Percentiles rank a stretch among this genome's conserved stretches.
phyloP scores from a whole-genome alignment of 1,140 invertebrate genomes.

The Ooceraea biroi region DNA sequence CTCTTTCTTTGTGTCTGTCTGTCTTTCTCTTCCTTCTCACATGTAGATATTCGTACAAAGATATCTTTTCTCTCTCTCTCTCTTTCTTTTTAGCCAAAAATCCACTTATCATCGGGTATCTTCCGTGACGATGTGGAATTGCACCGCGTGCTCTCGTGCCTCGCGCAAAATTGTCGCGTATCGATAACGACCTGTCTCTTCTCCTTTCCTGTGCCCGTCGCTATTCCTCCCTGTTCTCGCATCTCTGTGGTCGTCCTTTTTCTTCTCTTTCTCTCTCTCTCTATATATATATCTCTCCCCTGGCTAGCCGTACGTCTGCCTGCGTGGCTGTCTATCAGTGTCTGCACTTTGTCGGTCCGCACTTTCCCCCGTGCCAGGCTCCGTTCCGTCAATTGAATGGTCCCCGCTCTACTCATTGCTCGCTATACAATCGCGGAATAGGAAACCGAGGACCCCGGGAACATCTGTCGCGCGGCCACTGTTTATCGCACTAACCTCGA shows the following conservation, averaged over 20 bases:
- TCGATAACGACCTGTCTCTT: constrained; percentile 54
- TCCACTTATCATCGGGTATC: constrained; percentile 30
- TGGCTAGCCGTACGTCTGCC: constrained; percentile 10
- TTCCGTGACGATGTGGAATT: constrained; percentile 41
- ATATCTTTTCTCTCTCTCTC: constrained; percentile 6
- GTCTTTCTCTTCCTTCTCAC: not conserved
- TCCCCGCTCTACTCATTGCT: constrained; percentile 11
- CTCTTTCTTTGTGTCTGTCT: too few species aligned
- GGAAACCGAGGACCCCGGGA: constrained; percentile 11
- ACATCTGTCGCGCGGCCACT: constrained; percentile 67
- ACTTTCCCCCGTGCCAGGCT: constrained; percentile 50
- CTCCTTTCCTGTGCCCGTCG: constrained; percentile 8
- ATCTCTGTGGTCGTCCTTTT: not conserved
- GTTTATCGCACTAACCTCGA: constrained; percentile 63
- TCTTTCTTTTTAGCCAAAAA: constrained; percentile 21
- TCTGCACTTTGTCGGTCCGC: constrained; percentile 36
- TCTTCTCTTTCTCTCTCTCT: not conserved
- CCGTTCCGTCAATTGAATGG: constrained; percentile 21
- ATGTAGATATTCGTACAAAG: not conserved
- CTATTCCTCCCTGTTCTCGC: not conserved
- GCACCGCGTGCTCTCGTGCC: constrained; percentile 3
- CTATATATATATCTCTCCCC: too few species aligned
- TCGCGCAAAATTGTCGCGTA: constrained; percentile 28
- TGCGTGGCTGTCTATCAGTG: constrained; percentile 29
- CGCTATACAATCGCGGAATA: not conserved